Base-by-base conservation (phyloP, 2,888 invertebrate species). In the Melipona bicolor region DNA sequence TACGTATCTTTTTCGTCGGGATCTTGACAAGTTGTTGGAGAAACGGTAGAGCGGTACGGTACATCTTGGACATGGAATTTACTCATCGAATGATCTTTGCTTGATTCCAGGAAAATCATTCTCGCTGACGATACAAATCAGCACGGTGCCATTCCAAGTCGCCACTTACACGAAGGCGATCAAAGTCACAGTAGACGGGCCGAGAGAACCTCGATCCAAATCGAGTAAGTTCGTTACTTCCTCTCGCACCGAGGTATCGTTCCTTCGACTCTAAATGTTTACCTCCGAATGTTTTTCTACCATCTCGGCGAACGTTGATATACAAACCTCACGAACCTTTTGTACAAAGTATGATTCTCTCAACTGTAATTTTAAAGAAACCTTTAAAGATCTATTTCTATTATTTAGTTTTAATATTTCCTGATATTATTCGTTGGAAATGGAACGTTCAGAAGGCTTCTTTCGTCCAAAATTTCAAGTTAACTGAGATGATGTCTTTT, bases 121-220 rank as follows among this genome's bases (percentile, higher is more conserved):
- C 95, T 97, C 98, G 17, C 95, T 99, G 91, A 98, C 99, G 89
- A 99, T 99, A 94, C 98, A 98, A 90, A 98, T 99, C 93, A 97
- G 97, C 94, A 96, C 97, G 5, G 96, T 96, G 88, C 96, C 96
- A 17, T 95, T 96, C 87, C 99, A 99, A 95, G 97, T 99, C 50
- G 98, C 99, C 72, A 97, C 98, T 6, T 99, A 99, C 95, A 97
- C 96, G 91, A 99, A 99, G 94, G 99, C 99, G 76, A 99, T 99
- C 95, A 99, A 99, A 96, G 99, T 99, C 79, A 99, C 99, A 36
- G 99, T 99, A 54, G 99, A 99, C 94, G 99, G 99, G 91, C 99
- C 99, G 0, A 95, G 99, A 92, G 99, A 99, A 95, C 99, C 99
- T 24, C 96, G 99, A 95, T 98, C 98, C 90, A 99, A 99, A 95